Evolutionary conservation across 2,888 invertebrate genomes (phyloP), one percentile per base, ranked within the genome.

Genomic region (Phrixothrix hirtus): DNA sequence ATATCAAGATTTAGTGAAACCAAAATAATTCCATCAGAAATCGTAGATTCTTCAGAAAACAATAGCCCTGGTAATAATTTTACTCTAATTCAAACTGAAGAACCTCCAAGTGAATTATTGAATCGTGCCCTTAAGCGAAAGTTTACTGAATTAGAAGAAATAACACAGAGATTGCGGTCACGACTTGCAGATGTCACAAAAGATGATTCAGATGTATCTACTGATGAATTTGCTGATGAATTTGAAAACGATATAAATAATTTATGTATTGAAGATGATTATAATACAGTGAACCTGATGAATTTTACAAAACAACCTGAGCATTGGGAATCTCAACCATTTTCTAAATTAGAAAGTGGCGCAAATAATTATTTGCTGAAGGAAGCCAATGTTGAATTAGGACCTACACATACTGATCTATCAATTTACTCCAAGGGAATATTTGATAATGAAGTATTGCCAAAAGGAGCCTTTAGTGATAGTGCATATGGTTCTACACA

Each of bases 81-180:
- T 14, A 27, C 2, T 5, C 7, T 38, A 10, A 4, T 45, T 1
- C 36, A 43, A 25, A n/a, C 49, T 10, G 31, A 42, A 13, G 66
- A 65, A 44, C 67, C 65, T 47, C 66, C 71, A 0, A 60, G 64
- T 12, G 72, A 72, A 52, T 59, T 69, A 43, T 64, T 81, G 11
- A 77, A 76, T 21, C 73, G 78, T 52, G 77, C 79, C 25, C 73
- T 77, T 29, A 84, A 84, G 62, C 76, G 83, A 50, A 85, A 85
- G 72, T 80, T 83, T 55, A 79, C 77, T 0, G 85, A 85, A 68
- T 65, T 85, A 21, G 83, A 85, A 62, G 81, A 82, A 69, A 85
- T 85, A 35, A 84, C 83, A 1, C 79, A 82, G 66, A 76, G 84
- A 45, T 69, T 84, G 49, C 76, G 81, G 46, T 76, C 79, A 3